These are phyloP conservation scores for Acanthornis magna DNA, from an alignment of 2,797 vertebrate species.

Conservation along the genomic window DNA sequence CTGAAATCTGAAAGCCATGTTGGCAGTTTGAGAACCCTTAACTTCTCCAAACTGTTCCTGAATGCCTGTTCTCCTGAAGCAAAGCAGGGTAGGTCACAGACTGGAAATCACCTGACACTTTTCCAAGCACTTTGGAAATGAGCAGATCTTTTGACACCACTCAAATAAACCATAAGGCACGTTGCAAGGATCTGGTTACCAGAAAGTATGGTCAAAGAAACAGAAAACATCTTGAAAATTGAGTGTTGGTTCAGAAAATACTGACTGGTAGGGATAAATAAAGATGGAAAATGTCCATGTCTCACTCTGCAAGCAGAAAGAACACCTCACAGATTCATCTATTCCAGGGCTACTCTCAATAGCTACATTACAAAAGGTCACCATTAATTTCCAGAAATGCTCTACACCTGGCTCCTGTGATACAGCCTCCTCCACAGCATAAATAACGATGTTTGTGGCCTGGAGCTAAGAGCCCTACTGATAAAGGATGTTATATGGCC, in stretches of 20 bases:
- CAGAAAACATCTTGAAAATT: not conserved
- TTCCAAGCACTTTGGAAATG: not conserved
- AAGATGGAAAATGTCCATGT: not conserved
- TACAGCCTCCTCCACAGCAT: not conserved
- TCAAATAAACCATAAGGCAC: not conserved
- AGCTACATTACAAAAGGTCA: not conserved
- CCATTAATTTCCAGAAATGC: not conserved
- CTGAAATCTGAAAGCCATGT: not conserved
- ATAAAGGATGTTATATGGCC: not conserved
- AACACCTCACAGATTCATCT: fast-evolving
- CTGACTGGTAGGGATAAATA: not conserved
- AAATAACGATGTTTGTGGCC: not conserved
- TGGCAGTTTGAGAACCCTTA: not conserved
- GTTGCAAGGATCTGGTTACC: not conserved
- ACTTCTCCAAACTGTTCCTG: not conserved
- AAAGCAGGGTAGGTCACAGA: not conserved
- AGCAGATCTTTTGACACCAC: not conserved
- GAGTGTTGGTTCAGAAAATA: not conserved
- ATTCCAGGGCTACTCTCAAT: not conserved
- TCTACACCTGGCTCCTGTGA: not conserved
- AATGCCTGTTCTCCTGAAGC: not conserved
- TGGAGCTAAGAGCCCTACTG: not conserved
- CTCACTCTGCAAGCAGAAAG: not conserved
- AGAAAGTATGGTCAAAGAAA: not conserved
- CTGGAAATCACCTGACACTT: not conserved